Base-by-base conservation (phyloP, 2,888 invertebrate species). In the Apodemia duryi region DNA sequence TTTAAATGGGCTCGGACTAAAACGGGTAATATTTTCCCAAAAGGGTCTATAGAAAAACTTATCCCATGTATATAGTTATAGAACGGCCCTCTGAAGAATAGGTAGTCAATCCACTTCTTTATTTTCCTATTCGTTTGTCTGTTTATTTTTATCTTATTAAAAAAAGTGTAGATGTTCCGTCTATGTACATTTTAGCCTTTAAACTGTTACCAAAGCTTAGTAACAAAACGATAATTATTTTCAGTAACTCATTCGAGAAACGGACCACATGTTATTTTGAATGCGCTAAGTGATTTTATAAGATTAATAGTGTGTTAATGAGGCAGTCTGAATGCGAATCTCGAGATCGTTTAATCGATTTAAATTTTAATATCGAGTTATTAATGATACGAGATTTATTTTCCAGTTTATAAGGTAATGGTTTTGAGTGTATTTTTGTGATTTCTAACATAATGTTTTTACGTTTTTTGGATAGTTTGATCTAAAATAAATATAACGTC, bases 291-390 rank as follows among this genome's bases (percentile, higher is more conserved):
- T 86, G 84, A 86, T 86, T 84, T 74, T 68, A 68, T 67, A 72
- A 81, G 82, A 85, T 85, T 84, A 84, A 86, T 85, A 84, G 75
- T 29, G 67, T 67, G 75, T 78, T 83, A 83, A 85, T 85, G 84
- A 82, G 80, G 63, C 74, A 71, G 70, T 62, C 62, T 70, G 49
- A 29, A 21, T 54, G 54, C 54, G n/a, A 29, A 54, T 54, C 54
- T 29, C n/a, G 29, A n/a, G 28, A 54, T 29, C 54, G 28, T 52
- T 52, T 52, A 52, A 52, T 52, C 52, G 52, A 52, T 52, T 52
- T 52, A 21, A 28, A 52, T 52, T n/a, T 46, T 46, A 46, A 46
- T 46, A 46, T 46, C 13, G 46, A 46, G 46, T 46, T 46, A 46
- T 46, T 46, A 46, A 46, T 46, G 46, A 46, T 13, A 11, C 7